Base-by-base conservation (phyloP, 1,140 invertebrate genomes). In the Parapsyche elsis region DNA sequence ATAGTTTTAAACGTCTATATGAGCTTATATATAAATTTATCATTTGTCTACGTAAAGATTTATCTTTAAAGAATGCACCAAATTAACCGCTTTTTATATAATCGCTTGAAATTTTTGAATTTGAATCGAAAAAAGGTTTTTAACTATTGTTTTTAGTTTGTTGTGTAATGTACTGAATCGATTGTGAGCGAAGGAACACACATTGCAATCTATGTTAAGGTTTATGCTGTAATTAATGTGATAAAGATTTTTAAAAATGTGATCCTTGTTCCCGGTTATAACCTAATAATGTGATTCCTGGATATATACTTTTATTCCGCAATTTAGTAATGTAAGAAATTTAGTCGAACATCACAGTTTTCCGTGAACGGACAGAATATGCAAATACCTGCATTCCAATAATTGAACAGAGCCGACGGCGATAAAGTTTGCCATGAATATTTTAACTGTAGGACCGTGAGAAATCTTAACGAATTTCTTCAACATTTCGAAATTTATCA, bases 51-150 rank as follows among this genome's bases (percentile, higher is more conserved):
- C 7, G 30, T 4, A 38, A 38, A 38, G n/a, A 73, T 67, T 67
- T 67, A 57, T 57, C 1, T 21, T 16, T 4, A 2, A 46, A 23
- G 30, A 9, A 38, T 38, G 30, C 81, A 83, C 81, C 81, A 83
- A 83, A 82, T 80, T 78, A 78, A 78, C 46, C 64, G 79, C 81
- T 83, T 83, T 81, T 83, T 61, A 82, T 82, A 76, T 81, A 80
- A 83, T 79, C 79, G 81, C 81, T 83, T 73, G 64, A 81, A 73
- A 76, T 70, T 78, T 83, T 44, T 82, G 71, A 77, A 57, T 49
- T 81, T 81, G 79, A 53, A 53, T 24, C 5, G 24, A 14, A 53
- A 53, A 14, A 67, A 67, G 12, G 24, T 67, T 30, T 67, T 67
- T 26, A 67, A 26, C 24, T 23, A 26, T 67, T 23, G 24, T 67